Base-by-base conservation (phyloP, 2,888 invertebrate species). In the Pandemis corylana region DNA sequence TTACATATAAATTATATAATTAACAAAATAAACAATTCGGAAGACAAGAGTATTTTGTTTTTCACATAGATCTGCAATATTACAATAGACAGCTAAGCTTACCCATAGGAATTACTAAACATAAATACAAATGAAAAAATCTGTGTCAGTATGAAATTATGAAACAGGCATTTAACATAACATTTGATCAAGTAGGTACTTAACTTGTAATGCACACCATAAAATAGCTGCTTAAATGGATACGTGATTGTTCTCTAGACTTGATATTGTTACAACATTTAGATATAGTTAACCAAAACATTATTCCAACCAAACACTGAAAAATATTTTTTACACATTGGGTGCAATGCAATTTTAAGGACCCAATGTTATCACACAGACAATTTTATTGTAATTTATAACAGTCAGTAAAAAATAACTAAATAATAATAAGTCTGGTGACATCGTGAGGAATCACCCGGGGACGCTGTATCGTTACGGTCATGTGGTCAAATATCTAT, bases 21-120 rank as follows among this genome's bases (percentile, higher is more conserved):
- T 71, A 72, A 59, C 70, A 76, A 77, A 68, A 75, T 76, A 75
- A 59, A 80, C 78, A 82, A 82, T 83, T 82, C 82, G 83, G 81
- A 82, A 83, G 78, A 83, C 76, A 59, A 62, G 84, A 84, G 84
- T 85, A 84, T 85, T 84, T 77, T 44, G 75, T 80, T 82, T 77
- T 76, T 77, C 77, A 76, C 65, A 56, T 62, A 51, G 67, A 59
- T 69, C 59, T 63, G 68, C 7, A 59, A 49, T 63, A 49, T 7
- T 56, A 63, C 9, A 46, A 42, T 4, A 59, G 5, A 28, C 12
- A 12, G 28, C 28, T 59, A 28, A 28, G 4, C 28, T 59, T 20
- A 20, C 15, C 20, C 20, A 9, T 20, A 56, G 20, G 46, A 46
- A 2, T 20, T 56, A 9, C 20, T 20, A n/a, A 20, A 56, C 20